Base-by-base conservation (phyloP, 37 sponge, comb jelly and placozoan species). In the Aplysina aerophoba region DNA sequence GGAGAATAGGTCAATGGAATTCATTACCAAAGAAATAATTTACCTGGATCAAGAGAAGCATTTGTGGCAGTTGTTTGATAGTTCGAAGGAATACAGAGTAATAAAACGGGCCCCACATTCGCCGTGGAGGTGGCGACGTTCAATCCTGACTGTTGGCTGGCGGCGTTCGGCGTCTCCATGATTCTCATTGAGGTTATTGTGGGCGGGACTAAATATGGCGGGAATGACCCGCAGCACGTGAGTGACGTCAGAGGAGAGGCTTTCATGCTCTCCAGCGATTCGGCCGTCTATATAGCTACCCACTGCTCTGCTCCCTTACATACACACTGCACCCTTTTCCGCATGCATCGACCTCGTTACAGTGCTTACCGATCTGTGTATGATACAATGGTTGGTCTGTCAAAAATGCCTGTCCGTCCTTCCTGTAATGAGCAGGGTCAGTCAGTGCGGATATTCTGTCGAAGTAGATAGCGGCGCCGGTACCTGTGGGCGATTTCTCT, bases 401-500 rank as follows among this genome's bases (percentile, higher is more conserved):
- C 22, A 30, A 13, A 53, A 75, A 53, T 6, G 78, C n/a, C 54
- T 75, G 78, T 75, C 78, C 78, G 41, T 75, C 78, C 37, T 75
- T 75, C 44, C 78, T 36, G 16, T 44, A 40, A 5, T 53, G 40
- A 19, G 78, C 31, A 24, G 33, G n/a, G 41, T n/a, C 54, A 75
- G 37, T 44, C 25, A 13, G 3, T 41, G 40, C 31, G 13, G 38
- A n/a, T 1, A 36, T 5, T 22, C 78, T 31, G 17, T 75, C 78
- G 12, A 75, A 75, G 40, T 75, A 75, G 20, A 75, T 75, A 8
- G 78, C 22, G 25, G 83, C 88, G 40, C 83, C 68, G 15, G 89
- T 74, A 57, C 90, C 86, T 27, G 93, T 89, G 0, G 93, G 93
- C 19, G 87, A 89, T 41, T 92, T 89, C 84, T 92, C 89, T 69